Conservation (phyloP, 2,113 vertebrate species). For the Cichladusa arquata region DNA sequence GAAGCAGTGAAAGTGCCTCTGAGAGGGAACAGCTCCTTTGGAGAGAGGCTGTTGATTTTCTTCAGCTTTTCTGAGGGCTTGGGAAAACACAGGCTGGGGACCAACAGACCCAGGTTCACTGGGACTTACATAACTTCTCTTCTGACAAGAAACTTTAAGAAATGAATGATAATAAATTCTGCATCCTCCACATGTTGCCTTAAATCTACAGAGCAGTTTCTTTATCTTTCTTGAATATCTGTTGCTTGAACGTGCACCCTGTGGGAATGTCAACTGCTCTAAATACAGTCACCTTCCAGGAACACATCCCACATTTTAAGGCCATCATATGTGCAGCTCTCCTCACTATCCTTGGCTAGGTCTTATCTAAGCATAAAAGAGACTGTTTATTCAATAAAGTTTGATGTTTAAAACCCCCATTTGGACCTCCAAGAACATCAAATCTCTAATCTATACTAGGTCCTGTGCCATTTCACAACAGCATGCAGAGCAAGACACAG, state of each 20-base stretch:
- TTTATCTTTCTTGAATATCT: neutral
- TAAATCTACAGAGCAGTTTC: neutral
- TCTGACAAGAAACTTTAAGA: neutral
- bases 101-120: neutral
- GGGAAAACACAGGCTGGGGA: neutral
- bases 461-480: neutral
- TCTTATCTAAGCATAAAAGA: conserved; percentile 41
- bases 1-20: neutral
- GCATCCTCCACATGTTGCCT: neutral
- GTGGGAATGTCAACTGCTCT: neutral
- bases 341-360: neutral
- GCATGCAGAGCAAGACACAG: neutral
- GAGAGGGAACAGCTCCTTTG: fast-evolving
- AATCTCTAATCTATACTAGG: conserved; percentile 24
- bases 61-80: fast-evolving
- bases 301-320: neutral
- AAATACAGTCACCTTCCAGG: neutral
- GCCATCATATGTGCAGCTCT: neutral
- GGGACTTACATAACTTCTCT: neutral
- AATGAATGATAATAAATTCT: neutral
- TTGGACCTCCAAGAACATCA: conserved; percentile 32
- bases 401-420: neutral
- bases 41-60: neutral
- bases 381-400: conserved; percentile 12
- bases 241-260: conserved; percentile 10